Evolutionary conservation across 2,888 invertebrate genomes (phyloP).

Genomic region (Dromius quadrimaculatus): DNA sequence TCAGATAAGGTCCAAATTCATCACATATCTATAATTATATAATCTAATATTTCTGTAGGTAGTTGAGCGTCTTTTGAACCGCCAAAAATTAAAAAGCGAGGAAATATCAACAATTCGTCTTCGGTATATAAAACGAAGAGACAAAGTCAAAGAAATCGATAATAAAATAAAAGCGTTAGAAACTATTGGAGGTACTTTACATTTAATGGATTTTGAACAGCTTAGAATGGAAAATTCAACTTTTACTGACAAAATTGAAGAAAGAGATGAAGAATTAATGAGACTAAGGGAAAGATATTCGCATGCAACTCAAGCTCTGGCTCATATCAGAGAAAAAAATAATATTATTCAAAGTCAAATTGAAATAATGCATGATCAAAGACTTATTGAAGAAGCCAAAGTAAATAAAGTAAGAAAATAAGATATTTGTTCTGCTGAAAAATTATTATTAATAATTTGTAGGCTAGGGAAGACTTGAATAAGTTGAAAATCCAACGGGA

Average conservation of each 20-base stretch:
- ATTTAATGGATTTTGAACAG: slow-evolving; percentile 71
- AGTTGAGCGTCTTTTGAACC: slow-evolving; percentile 59
- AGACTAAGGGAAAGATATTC: slow-evolving; percentile 67
- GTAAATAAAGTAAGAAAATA: background rate
- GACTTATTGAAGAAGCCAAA: background rate
- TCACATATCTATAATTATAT: background rate
- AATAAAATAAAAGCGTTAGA: slow-evolving; percentile 62
- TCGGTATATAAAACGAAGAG: slow-evolving; percentile 61
- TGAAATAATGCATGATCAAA: slow-evolving; percentile 54
- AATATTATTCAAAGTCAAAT: slow-evolving; percentile 63
- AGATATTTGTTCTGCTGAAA: background rate
- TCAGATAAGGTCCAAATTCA: slow-evolving; percentile 59
- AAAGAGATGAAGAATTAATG: slow-evolving; percentile 69
- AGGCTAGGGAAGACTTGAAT: slow-evolving; percentile 63
- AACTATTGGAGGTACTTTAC: slow-evolving; percentile 68
- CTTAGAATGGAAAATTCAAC: slow-evolving; percentile 70
- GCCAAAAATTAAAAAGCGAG: slow-evolving; percentile 59
- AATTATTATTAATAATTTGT: background rate
- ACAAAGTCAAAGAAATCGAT: slow-evolving; percentile 61
- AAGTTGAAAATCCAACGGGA: slow-evolving; percentile 64
- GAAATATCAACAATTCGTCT: slow-evolving; percentile 61
- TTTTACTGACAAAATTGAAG: slow-evolving; percentile 70
- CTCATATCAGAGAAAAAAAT: slow-evolving; percentile 70
- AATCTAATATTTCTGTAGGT: slow-evolving; percentile 51
- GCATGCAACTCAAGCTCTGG: slow-evolving; percentile 67